Base-by-base conservation (phyloP, 2,797 vertebrate species). In the Sebastes baramenuke region DNA sequence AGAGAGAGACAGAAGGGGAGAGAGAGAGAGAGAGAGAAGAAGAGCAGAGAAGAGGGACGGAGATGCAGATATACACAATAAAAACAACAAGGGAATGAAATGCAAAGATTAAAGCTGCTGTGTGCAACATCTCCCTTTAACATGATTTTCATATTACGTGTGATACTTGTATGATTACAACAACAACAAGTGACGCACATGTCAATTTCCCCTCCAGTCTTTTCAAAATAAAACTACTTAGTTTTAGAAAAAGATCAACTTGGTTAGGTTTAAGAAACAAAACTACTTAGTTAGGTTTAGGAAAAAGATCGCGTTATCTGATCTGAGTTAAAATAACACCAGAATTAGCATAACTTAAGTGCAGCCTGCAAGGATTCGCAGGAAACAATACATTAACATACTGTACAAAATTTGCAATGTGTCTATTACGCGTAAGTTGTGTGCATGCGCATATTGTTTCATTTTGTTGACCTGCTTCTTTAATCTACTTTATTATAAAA, bases 1-100 rank as follows among this genome's bases (percentile, higher is more conserved):
- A 66, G 75, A 83, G 90, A 80, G 76, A 88, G 81, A 84, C 73
- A 81, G 83, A 74, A 73, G 76, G 75, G 24, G 83, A 71, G 25
- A 25, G 70, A 74, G 34, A 36, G 83, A 71, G 24, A 24, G 34
- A 36, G 34, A 36, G 36, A 38, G 36, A 52, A 38, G 25, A 38
- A 61, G 72, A 85, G 83, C 70, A 59, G 61, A 42, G 54, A 3
- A 55, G 22, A 55, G 60, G 77, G 10, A 71, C 18, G 78, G 46
- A 67, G 61, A 73, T 24, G 69, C 9, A 1, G 55, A 80, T 54
- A 85, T 14, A 65, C 69, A 78, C 38, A 36, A 70, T 74, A 83
- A 34, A 71, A 82, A 56, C 24, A 38, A 74, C 29, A 55, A 52
- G 56, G 61, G 61, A 67, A 59, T 65, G 60, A 80, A 83, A 75